Percentiles rank a stretch among this genome's conserved stretches.
phyloP scores from a whole-genome alignment of 2,888 invertebrate genomes.

The Cataglyphis rosenhaueri region DNA sequence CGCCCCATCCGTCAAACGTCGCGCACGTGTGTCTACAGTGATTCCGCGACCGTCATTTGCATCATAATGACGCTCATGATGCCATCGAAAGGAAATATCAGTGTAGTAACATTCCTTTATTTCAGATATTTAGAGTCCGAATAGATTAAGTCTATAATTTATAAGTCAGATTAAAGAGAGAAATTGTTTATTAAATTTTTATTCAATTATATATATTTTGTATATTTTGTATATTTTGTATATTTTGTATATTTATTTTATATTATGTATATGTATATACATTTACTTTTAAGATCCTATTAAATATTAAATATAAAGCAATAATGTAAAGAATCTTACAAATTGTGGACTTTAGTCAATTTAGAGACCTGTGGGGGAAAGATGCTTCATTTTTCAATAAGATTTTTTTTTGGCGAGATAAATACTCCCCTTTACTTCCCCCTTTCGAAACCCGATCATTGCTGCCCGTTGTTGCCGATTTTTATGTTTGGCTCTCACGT shows the following conservation, averaged over 20 bases:
- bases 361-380: neutral
- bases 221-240: no score
- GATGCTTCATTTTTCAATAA: neutral
- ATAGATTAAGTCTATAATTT: neutral
- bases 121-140: neutral
- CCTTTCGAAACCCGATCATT: neutral
- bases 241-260: neutral
- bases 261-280: neutral
- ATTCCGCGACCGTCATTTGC: constrained; percentile 41
- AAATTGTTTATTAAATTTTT: neutral
- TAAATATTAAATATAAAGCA: neutral
- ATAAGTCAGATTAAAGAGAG: neutral
- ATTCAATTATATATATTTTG: neutral
- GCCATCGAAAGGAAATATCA: neutral
- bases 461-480: neutral
- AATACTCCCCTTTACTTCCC: neutral
- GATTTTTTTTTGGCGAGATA: neutral
- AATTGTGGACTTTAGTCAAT: constrained; percentile 3
- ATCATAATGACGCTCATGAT: constrained; percentile 47
- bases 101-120: neutral
- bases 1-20: constrained; percentile 80
- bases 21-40: constrained; percentile 22
- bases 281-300: neutral
- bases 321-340: neutral
- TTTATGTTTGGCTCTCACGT: constrained; percentile 17